Base-by-base conservation (phyloP, 2,888 invertebrate genomes). In the Lottia scabra region DNA sequence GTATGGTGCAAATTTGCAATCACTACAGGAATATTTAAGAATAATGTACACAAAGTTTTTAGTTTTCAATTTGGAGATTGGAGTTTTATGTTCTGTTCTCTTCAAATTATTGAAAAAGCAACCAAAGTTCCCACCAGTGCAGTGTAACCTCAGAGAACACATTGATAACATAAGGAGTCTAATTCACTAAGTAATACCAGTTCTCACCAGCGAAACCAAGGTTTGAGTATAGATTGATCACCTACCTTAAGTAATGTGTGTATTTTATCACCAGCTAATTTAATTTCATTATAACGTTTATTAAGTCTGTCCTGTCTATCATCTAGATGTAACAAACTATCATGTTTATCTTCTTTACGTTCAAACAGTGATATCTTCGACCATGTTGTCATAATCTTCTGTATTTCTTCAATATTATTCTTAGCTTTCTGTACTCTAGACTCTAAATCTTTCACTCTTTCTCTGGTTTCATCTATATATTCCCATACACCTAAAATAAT, bases 271-370 rank as follows among this genome's bases (percentile, higher is more conserved):
- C 95, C 94, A 0, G 94, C 94, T 15, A 91, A 91, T 80, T 91
- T 91, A 73, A 98, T 94, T 79, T 96, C 95, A 0, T 90, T 91
- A 84, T 95, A 96, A 71, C 97, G 92, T 87, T 93, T 95, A n/a
- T 92, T 91, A 19, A 94, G 93, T 72, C 93, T 92, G 80, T 96
- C 96, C 16, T 92, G 85, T 26, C 94, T 92, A 81, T 97, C 97
- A 30, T 96, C 96, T 69, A 97, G 91, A 78, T 93, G 94, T 30
- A 98, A 91, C 6, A 96, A 92, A 0, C 94, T 92, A 81, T 96
- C 95, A 90, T 94, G 95, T 85, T 95, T 95, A 3, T 94, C 94
- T 85, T 97, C 97, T 84, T 94, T 95, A 73, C 98, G 92, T 89
- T 95, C 95, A 89, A 96, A 97, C n/a, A 98, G 90, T 0, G 98